Base-by-base conservation (phyloP, 2,888 invertebrate species). In the Ceratothoa steindachneri region DNA sequence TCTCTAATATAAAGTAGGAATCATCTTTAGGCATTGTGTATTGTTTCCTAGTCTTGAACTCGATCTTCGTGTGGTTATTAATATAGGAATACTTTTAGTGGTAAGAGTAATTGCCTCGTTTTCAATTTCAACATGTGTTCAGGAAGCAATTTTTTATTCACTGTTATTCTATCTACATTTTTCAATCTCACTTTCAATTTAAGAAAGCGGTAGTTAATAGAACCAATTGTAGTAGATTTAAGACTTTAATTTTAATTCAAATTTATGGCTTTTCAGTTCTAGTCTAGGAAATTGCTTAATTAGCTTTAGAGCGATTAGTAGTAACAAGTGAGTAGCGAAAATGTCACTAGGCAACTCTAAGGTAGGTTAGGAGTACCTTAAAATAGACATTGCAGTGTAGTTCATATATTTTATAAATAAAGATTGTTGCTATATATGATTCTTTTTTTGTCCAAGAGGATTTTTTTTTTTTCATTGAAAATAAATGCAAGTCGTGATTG, bases 361-460 rank as follows among this genome's bases (percentile, higher is more conserved):
- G 60, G 60, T 60, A 60, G 60, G n/a, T 24, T 60, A 60, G 60
- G 12, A 60, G 30, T 53, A 73, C 74, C 76, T 76, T 60, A 60
- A 51, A 66, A 67, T 76, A 72, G 70, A 67, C 73, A 71, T 73
- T 73, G 73, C 76, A 76, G 76, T 76, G 73, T 76, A 76, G 76
- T 55, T 76, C 76, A 76, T 76, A 76, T 76, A 76, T 76, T 76
- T 76, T 76, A 71, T 64, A 73, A 76, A 76, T 76, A 76, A 76
- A 76, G 60, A 52, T 66, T 73, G 27, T 24, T 60, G 60, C 22
- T 60, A 60, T 41, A 15, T 41, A n/a, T n/a, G n/a, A n/a, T n/a
- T n/a, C n/a, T n/a, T n/a, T n/a, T n/a, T n/a, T n/a, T n/a, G n/a
- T n/a, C n/a, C n/a, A n/a, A n/a, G n/a, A n/a, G n/a, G n/a, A n/a